Conservation (phyloP, 2,113 vertebrate genomes). For the Chaetorhynchus papuensis region DNA sequence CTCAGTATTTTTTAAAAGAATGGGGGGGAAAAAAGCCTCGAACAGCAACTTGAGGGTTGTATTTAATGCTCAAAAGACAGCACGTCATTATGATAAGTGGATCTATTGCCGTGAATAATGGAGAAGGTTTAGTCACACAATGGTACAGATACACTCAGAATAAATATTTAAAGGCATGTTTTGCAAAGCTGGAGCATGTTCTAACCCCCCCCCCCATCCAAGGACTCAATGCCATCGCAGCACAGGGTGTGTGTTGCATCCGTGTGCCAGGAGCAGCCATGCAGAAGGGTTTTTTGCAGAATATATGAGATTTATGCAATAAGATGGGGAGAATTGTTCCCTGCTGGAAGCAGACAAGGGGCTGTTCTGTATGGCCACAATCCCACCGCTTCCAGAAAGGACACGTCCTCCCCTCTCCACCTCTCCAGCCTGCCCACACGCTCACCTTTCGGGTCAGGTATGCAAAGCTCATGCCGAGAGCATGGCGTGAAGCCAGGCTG, state of each 20-base stretch:
- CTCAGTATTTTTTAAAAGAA: constrained; percentile 10
- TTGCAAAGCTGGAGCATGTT: constrained; percentile 31
- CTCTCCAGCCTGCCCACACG: background rate
- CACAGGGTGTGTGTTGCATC: background rate
- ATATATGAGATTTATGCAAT: background rate
- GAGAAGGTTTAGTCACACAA: constrained; percentile 40
- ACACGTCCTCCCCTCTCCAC: background rate
- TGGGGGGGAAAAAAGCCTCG: background rate
- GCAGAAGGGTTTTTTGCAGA: background rate
- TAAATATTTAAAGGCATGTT: constrained; percentile 42
- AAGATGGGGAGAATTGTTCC: background rate
- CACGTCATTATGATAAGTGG: background rate
- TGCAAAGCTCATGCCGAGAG: background rate
- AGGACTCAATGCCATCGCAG: background rate
- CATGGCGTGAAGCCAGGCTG: background rate
- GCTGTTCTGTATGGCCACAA: background rate
- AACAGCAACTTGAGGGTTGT: background rate
- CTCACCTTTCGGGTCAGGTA: background rate
- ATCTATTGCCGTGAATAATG: constrained; percentile 55
- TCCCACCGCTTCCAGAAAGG: background rate
- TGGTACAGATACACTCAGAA: constrained; percentile 11
- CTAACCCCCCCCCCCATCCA: background rate
- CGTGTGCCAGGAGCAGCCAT: background rate
- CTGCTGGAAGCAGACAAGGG: background rate
- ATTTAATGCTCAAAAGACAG: constrained; percentile 50